A percentile compares a stretch with the other conserved stretches of the same genome.
Conservation (phyloP, 2,113 vertebrate species). For the Phodopus roborovskii region DNA sequence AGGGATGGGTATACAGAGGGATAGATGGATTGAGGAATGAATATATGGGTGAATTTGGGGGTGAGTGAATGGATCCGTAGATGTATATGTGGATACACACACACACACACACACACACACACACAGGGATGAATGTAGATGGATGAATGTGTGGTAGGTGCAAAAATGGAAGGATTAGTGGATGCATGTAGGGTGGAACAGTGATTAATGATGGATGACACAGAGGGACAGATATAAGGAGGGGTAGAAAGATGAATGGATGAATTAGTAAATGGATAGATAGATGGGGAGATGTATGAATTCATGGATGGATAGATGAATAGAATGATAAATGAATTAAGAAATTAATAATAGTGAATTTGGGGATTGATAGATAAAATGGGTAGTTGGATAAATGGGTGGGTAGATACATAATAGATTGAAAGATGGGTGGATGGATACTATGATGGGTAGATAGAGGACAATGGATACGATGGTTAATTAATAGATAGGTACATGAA, state of each 20-base stretch:
- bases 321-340: too few relatives aligned
- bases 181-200: fast-evolving
- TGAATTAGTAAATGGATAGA: not conserved
- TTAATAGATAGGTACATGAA: too few relatives aligned
- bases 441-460: too few relatives aligned
- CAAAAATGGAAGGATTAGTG: not conserved
- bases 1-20: not conserved
- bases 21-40: not conserved
- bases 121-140: not conserved
- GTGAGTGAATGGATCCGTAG: not conserved
- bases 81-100: not conserved
- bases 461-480: too few relatives aligned
- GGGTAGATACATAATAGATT: not conserved
- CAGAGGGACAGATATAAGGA: not conserved
- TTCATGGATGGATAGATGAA: not conserved
- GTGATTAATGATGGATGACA: not conserved
- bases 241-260: not conserved
- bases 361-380: too few relatives aligned
- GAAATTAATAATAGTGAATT: not conserved
- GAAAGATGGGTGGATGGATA: not conserved
- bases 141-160: not conserved
- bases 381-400: not conserved
- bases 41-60: not conserved
- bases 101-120: not conserved
- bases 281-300: not conserved